A percentile compares a stretch with the other conserved stretches of the same genome.
These are phyloP conservation scores for Ptychoptera albimana DNA, from an alignment of 2,888 invertebrate genomes.

Conservation along the genomic window DNA sequence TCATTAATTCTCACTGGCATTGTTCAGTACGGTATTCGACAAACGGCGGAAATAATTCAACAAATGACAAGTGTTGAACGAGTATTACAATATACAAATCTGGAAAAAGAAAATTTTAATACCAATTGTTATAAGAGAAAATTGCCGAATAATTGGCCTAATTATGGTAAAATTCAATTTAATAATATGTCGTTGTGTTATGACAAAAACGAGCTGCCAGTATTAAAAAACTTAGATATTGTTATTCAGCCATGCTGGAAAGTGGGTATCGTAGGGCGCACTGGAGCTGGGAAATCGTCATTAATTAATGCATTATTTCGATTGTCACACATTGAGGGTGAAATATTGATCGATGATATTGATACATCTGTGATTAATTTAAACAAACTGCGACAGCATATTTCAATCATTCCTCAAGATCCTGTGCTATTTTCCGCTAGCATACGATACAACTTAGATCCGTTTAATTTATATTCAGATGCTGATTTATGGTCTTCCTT, in stretches of 20 bases:
- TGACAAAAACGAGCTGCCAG: conserved; percentile 38
- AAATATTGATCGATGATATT: conserved; percentile 56
- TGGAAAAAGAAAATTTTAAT: conserved; percentile 37
- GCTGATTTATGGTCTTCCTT: conserved; percentile 25
- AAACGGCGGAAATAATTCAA: conserved; percentile 49
- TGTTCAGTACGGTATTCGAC: conserved; percentile 54
- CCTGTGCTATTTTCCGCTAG: conserved; percentile 41
- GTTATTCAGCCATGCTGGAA: conserved; percentile 46
- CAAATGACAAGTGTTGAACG: conserved; percentile 61
- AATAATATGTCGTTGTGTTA: conserved; percentile 43
- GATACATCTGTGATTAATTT: conserved; percentile 35
- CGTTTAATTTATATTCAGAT: conserved; percentile 30
- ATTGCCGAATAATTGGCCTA: conserved; percentile 52
- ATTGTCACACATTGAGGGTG: conserved; percentile 52
- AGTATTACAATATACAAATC: conserved; percentile 51
- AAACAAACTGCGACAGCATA: conserved; percentile 32
- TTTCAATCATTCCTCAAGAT: conserved; percentile 42
- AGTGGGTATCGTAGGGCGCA: conserved; percentile 70
- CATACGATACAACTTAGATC: conserved; percentile 46
- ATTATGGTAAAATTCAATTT: conserved; percentile 40
- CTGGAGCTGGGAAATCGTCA: conserved; percentile 73
- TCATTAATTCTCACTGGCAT: conserved; percentile 51
- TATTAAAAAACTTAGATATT: conserved; percentile 56
- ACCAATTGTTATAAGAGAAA: conserved; percentile 21
- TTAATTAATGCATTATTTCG: conserved; percentile 65